These are phyloP conservation scores for Steinernema feltiae DNA, from an alignment of 1,140 invertebrate species.

Conservation along the genomic window DNA sequence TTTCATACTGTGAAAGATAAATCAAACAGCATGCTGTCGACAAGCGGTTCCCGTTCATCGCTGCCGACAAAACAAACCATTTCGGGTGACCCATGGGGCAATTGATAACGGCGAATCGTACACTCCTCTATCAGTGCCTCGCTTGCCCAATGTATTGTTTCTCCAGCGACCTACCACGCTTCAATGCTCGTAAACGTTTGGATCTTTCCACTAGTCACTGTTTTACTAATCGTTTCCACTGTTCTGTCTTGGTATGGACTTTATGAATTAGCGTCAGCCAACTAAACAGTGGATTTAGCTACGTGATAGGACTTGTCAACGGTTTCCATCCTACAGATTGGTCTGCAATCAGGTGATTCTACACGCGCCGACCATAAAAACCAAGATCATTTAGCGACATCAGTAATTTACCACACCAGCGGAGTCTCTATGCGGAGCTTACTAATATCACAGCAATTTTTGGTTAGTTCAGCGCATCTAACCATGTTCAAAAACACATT, in stretches of 20 bases:
- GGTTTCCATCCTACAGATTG: background rate
- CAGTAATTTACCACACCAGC: background rate
- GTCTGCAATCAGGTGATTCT: slow-evolving; percentile 1
- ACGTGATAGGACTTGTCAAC: background rate
- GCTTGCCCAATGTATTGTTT: background rate
- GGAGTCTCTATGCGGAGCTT: background rate
- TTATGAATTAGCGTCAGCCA: background rate
- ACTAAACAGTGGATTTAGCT: background rate
- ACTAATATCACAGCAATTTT: background rate
- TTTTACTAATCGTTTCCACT: background rate
- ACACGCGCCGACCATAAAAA: background rate
- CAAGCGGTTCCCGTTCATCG: background rate
- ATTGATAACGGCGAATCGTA: background rate
- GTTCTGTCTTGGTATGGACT: background rate
- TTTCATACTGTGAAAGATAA: background rate
- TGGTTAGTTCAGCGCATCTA: background rate
- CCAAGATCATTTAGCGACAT: background rate
- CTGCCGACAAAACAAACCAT: background rate
- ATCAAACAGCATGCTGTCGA: background rate
- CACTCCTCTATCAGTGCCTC: background rate
- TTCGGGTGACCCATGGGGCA: background rate
- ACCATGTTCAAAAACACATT: background rate
- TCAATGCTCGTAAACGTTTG: background rate
- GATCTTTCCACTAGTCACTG: background rate
- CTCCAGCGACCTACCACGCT: background rate